These are phyloP conservation scores for Dryadula phaetusa DNA, from an alignment of 2,888 invertebrate genomes.

Conservation along the genomic window DNA sequence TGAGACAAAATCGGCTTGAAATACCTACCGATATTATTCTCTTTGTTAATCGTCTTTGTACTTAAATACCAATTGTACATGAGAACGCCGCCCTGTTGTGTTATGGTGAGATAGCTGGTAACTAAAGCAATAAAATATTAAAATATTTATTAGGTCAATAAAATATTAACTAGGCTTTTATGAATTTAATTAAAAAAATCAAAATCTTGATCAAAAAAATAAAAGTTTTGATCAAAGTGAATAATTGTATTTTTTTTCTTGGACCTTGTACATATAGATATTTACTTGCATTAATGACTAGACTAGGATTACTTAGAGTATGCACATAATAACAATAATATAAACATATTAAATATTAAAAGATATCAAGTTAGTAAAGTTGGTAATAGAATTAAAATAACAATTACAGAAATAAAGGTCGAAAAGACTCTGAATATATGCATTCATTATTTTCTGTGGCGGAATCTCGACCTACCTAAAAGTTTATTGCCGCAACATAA, in stretches of 20 bases:
- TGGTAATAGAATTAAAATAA: slow-evolving; percentile 10
- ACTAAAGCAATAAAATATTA: slow-evolving; percentile 38
- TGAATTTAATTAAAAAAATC: too few species aligned
- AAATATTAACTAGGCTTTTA: background rate
- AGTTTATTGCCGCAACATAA: slow-evolving; percentile 45
- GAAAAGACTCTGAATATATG: background rate
- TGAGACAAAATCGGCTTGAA: slow-evolving; percentile 60
- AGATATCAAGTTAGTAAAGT: slow-evolving; percentile 32
- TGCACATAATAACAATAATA: background rate
- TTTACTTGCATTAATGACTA: too few species aligned
- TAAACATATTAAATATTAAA: background rate
- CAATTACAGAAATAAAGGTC: background rate
- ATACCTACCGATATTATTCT: slow-evolving; percentile 59
- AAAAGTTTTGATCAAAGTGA: too few species aligned
- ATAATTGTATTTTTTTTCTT: too few species aligned
- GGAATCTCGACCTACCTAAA: slow-evolving; percentile 27
- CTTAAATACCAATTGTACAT: slow-evolving; percentile 70
- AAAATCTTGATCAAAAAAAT: too few species aligned
- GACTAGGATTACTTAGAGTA: slow-evolving; percentile 16
- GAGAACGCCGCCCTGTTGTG: slow-evolving; percentile 58
- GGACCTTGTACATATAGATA: too few species aligned
- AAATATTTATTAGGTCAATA: background rate
- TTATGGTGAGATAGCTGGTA: slow-evolving; percentile 49
- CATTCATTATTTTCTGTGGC: slow-evolving; percentile 21
- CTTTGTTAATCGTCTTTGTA: slow-evolving; percentile 64